Percentiles rank a stretch among this genome's conserved stretches.
Evolutionary conservation across 2,888 invertebrate genomes (phyloP).

Genomic region (Nomada hirtipes): DNA sequence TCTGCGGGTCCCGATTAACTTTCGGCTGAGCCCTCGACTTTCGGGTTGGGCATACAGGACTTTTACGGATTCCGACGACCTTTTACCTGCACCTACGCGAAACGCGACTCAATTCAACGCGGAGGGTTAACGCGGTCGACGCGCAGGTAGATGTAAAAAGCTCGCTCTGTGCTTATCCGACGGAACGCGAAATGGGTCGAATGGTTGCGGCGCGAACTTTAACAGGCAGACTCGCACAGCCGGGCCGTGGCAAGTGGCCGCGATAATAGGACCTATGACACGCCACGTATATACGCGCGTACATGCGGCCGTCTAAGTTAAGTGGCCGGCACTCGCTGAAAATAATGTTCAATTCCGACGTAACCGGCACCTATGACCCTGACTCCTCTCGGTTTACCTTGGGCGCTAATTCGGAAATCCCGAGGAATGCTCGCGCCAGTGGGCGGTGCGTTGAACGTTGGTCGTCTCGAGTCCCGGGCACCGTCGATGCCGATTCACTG

Average conservation of each 20-base stretch:
- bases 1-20: no score
- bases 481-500: neutral
- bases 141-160: neutral
- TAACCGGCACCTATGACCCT: slow-evolving; percentile 75
- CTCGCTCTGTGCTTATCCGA: slow-evolving; percentile 17
- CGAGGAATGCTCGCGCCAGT: slow-evolving; percentile 43
- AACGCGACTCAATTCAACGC: no score
- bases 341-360: slow-evolving; percentile 77
- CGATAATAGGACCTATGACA: slow-evolving; percentile 78
- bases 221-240: slow-evolving; percentile 67
- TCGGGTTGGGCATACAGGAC: no score
- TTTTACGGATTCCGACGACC: no score
- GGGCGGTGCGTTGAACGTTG: no score
- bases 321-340: slow-evolving; percentile 74
- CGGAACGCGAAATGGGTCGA: slow-evolving; percentile 56
- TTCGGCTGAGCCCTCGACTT: no score
- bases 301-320: slow-evolving; percentile 58
- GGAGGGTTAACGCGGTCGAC: neutral
- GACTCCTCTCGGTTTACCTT: slow-evolving; percentile 72
- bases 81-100: no score
- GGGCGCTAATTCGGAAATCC: slow-evolving; percentile 62
- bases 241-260: slow-evolving; percentile 74
- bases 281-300: slow-evolving; percentile 60
- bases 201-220: slow-evolving; percentile 40
- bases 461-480: no score